Conservation (phyloP, 1,140 invertebrate species). For the Heliconius hewitsoni region DNA sequence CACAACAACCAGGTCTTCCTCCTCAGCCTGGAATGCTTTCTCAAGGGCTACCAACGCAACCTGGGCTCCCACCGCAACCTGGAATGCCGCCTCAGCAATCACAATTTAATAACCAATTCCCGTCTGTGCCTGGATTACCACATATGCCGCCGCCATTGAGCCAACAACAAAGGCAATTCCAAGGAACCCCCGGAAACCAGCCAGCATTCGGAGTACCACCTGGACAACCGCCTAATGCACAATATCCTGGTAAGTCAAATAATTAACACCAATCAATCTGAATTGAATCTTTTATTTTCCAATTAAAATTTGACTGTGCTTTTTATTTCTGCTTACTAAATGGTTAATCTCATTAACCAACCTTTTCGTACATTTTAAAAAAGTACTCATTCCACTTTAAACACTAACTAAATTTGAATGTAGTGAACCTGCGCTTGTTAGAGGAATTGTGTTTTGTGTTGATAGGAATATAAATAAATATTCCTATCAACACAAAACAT, state of each 20-base stretch:
- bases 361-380: too few species aligned
- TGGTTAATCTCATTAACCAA: too few species aligned
- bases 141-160: slow-evolving; percentile 63
- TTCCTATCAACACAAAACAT: too few species aligned
- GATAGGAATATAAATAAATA: too few species aligned
- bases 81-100: slow-evolving; percentile 48
- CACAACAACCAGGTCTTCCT: slow-evolving; percentile 48
- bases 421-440: too few species aligned
- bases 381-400: too few species aligned
- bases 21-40: slow-evolving; percentile 61
- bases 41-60: slow-evolving; percentile 26
- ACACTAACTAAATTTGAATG: too few species aligned
- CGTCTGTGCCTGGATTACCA: slow-evolving; percentile 55
- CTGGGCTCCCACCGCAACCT: slow-evolving; percentile 51
- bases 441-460: too few species aligned
- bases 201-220: slow-evolving; percentile 51
- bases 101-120: slow-evolving; percentile 45
- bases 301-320: too few species aligned
- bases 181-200: slow-evolving; percentile 36
- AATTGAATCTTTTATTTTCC: too few species aligned
- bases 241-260: slow-evolving; percentile 53
- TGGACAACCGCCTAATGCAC: slow-evolving; percentile 45
- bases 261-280: too few species aligned
- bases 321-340: too few species aligned
- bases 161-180: slow-evolving; percentile 59